These are phyloP conservation scores for Cardiocondyla obscurior DNA, from an alignment of 1,140 invertebrate genomes.

Conservation along the genomic window DNA sequence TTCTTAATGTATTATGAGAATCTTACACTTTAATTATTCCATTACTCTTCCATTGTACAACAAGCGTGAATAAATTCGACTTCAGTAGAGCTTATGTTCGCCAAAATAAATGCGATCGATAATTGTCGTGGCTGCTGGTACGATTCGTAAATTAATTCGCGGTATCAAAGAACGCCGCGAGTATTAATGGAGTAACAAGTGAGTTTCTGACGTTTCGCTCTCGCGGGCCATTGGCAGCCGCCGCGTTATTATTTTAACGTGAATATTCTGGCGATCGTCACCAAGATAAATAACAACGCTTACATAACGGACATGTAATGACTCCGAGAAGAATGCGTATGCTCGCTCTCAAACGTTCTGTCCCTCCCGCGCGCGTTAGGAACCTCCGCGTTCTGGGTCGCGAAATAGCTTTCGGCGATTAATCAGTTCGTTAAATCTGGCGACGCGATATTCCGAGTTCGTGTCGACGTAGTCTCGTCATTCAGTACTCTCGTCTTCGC, in stretches of 20 bases:
- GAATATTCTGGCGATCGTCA: slow-evolving; percentile 71
- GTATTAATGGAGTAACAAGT: slow-evolving; percentile 52
- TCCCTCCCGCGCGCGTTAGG: slow-evolving; percentile 8
- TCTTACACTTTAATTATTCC: background rate
- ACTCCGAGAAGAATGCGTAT: slow-evolving; percentile 49
- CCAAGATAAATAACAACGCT: slow-evolving; percentile 80
- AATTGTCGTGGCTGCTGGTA: background rate
- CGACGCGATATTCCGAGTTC: slow-evolving; percentile 29
- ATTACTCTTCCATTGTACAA: background rate
- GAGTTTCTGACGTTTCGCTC: slow-evolving; percentile 60
- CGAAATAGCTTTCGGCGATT: slow-evolving; percentile 45
- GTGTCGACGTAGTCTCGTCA: slow-evolving; percentile 51
- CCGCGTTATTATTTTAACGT: slow-evolving; percentile 79
- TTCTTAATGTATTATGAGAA: background rate
- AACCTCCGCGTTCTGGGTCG: slow-evolving; percentile 11
- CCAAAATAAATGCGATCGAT: background rate
- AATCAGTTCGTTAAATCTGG: slow-evolving; percentile 59
- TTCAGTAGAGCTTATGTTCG: background rate
- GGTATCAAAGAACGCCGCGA: background rate
- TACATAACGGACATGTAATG: slow-evolving; percentile 73
- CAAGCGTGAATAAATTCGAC: background rate
- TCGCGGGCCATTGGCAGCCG: slow-evolving; percentile 73
- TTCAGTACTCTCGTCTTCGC: slow-evolving; percentile 23
- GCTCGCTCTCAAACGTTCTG: slow-evolving; percentile 31
- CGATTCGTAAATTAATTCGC: slow-evolving; percentile 16